Conservation (phyloP, 2,797 vertebrate genomes). For the Myotis pilosus region DNA sequence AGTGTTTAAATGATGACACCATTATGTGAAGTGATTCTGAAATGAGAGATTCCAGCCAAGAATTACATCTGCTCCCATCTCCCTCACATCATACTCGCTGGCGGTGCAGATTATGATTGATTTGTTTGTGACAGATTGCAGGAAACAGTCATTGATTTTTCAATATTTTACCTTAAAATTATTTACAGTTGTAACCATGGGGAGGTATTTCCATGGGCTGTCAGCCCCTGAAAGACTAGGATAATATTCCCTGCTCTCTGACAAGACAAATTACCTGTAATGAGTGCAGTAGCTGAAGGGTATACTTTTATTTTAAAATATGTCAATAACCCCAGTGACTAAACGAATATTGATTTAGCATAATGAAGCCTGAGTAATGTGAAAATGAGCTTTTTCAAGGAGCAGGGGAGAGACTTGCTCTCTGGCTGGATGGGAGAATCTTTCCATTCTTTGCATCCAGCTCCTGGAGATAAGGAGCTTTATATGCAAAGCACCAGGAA, state of each 20-base stretch:
- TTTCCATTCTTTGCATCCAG: constrained; percentile 84
- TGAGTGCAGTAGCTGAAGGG: constrained; percentile 91
- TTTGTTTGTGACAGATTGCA: constrained; percentile 96
- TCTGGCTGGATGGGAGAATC: constrained; percentile 85
- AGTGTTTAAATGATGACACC: constrained; percentile 99
- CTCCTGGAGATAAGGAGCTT: constrained; percentile 80
- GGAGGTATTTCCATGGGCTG: constrained; percentile 89
- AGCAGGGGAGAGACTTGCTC: constrained; percentile 85
- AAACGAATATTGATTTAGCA: constrained; percentile 98
- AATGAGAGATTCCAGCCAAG: constrained; percentile 96
- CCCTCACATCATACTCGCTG: constrained; percentile 87
- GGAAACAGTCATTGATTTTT: constrained; percentile 99
- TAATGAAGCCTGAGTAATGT: constrained; percentile 97
- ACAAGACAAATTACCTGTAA: constrained; percentile 98
- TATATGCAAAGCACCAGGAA: constrained; percentile 77
- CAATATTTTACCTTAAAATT: constrained; percentile 98
- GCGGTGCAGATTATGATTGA: constrained; percentile 95
- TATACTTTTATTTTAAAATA: constrained; percentile 97
- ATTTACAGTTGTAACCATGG: constrained; percentile 96
- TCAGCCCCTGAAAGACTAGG: constrained; percentile 89
- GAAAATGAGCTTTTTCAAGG: constrained; percentile 92
- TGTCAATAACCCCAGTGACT: constrained; percentile 97
- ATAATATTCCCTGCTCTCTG: constrained; percentile 92
- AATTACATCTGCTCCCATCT: constrained; percentile 90
- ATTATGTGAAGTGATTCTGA: constrained; percentile 96